Evolutionary conservation across 2,113 vertebrate genomes (phyloP).

Genomic region (Pluvianellus socialis): DNA sequence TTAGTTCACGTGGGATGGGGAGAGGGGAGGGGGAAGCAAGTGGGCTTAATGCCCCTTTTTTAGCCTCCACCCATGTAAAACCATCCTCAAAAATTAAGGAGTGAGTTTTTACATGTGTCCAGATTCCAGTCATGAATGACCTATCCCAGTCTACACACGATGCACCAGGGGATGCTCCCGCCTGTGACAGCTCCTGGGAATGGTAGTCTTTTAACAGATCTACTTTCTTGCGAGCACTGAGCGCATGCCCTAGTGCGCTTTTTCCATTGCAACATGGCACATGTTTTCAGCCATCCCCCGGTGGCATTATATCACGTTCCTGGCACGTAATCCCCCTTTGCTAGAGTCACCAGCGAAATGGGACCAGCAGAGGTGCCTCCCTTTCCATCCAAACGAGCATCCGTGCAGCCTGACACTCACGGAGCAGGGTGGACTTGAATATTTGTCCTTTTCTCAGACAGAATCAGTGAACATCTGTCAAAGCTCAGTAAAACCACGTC

Average conservation of each 20-base stretch:
- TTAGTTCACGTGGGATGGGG: neutral
- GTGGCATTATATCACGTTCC: neutral
- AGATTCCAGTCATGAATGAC: neutral
- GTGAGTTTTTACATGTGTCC: neutral
- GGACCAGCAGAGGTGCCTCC: neutral
- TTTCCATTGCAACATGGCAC: neutral
- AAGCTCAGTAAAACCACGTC: neutral
- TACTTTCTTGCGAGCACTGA: neutral
- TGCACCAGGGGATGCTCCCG: neutral
- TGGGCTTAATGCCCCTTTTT: neutral
- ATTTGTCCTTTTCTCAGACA: neutral
- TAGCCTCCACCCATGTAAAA: neutral
- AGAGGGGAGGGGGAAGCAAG: neutral
- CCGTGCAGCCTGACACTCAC: neutral
- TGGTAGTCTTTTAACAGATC: neutral
- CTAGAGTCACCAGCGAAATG: neutral
- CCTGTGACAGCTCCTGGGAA: rapidly evolving
- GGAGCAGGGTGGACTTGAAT: neutral
- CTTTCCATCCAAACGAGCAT: neutral
- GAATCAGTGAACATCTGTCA: neutral
- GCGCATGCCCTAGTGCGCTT: neutral
- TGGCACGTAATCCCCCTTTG: neutral
- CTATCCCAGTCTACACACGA: neutral
- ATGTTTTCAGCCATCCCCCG: neutral
- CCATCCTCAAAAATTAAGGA: neutral